Percentiles rank a stretch among this genome's conserved stretches.
Conservation (phyloP, 2,113 vertebrate genomes). For the Anser cygnoides region DNA sequence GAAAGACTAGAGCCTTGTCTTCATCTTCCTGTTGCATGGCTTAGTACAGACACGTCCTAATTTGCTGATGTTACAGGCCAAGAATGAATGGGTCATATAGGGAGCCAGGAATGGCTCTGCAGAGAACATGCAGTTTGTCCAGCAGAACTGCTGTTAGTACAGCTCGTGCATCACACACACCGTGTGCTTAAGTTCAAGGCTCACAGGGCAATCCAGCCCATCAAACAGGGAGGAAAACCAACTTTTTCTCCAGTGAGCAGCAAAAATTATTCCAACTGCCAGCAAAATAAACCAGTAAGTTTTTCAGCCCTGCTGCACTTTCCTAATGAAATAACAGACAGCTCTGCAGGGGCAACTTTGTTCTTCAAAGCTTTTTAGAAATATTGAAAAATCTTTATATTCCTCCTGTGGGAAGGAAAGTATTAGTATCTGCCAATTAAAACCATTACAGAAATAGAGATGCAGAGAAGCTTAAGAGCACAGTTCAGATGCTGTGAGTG, state of each 20-base stretch:
- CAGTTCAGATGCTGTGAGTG: background rate
- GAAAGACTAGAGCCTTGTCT: background rate
- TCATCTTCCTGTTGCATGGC: background rate
- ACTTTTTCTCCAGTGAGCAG: background rate
- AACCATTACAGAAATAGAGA: background rate
- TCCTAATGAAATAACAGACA: background rate
- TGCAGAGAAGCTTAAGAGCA: background rate
- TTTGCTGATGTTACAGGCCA: background rate
- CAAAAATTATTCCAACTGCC: background rate
- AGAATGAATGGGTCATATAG: background rate
- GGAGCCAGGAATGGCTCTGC: background rate
- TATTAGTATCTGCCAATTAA: slow-evolving; percentile 15
- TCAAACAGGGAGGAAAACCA: background rate
- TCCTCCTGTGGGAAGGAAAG: background rate
- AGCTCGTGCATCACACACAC: background rate
- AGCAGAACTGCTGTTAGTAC: background rate
- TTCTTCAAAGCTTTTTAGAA: slow-evolving; percentile 12
- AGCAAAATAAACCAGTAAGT: background rate
- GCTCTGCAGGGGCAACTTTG: background rate
- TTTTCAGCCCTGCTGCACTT: background rate
- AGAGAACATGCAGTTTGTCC: background rate
- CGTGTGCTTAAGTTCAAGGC: background rate
- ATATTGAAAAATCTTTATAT: background rate
- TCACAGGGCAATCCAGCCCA: background rate
- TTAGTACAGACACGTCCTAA: background rate